phyloP scores from a whole-genome alignment of 2,113 vertebrate genomes.

The Montifringilla adamsi region DNA sequence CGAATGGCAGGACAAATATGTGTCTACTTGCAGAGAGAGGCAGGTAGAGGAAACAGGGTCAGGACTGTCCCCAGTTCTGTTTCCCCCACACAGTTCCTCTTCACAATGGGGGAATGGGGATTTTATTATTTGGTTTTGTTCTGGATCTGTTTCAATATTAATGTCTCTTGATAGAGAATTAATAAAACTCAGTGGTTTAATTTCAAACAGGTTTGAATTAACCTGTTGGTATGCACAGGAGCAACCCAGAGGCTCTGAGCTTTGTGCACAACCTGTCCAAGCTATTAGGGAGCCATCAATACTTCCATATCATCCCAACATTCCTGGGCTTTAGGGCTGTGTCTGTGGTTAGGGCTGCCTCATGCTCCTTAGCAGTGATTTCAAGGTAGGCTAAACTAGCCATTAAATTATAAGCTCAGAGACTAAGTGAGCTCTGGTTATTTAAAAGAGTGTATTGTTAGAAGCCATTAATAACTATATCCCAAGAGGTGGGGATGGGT shows the following conservation, averaged over 20 bases:
- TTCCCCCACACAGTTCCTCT: accelerated
- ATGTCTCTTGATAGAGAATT: neutral
- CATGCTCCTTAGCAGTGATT: neutral
- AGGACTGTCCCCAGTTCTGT: neutral
- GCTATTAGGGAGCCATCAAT: neutral
- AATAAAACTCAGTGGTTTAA: neutral
- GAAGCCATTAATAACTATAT: neutral
- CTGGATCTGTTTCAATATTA: neutral
- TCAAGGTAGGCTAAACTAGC: neutral
- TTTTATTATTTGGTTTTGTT: neutral
- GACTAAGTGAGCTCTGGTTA: neutral
- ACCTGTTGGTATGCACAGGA: neutral
- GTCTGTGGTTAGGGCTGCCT: neutral
- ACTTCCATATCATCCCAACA: neutral
- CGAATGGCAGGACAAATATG: accelerated
- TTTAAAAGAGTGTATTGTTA: neutral
- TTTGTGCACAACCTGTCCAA: accelerated
- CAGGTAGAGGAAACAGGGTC: neutral
- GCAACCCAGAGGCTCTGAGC: neutral
- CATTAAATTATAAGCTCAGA: neutral
- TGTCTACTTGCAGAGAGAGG: neutral
- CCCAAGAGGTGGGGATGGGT: neutral
- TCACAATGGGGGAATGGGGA: accelerated
- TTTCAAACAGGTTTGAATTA: neutral
- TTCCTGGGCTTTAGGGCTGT: neutral